These are phyloP conservation scores for Circaetus gallicus DNA, from an alignment of 2,113 vertebrate genomes.

Conservation along the genomic window DNA sequence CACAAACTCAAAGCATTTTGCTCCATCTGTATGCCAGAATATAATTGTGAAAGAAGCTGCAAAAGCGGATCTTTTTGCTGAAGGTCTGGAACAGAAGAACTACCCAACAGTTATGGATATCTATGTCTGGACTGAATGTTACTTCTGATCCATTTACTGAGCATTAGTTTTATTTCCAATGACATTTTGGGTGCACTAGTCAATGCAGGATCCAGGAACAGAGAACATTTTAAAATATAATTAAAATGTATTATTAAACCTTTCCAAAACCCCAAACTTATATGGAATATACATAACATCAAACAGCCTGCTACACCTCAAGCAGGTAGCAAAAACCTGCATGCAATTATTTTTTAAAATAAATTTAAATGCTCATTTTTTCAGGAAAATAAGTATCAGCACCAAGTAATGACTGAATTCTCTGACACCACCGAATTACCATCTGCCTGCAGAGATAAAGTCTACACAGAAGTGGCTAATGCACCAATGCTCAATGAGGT, in stretches of 20 bases:
- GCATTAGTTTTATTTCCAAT: background rate
- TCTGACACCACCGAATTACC: background rate
- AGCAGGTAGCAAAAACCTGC: background rate
- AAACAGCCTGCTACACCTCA: background rate
- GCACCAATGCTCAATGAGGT: background rate
- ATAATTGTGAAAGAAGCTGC: background rate
- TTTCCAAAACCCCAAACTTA: background rate
- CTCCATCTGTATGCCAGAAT: background rate
- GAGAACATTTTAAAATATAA: background rate
- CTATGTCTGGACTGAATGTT: background rate
- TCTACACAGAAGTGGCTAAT: background rate
- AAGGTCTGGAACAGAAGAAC: background rate
- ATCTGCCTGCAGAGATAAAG: conserved; percentile 16
- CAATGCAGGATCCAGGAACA: background rate
- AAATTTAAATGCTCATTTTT: background rate
- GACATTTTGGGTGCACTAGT: background rate
- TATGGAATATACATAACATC: background rate
- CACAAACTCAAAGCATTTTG: background rate
- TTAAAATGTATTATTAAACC: background rate
- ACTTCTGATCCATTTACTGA: background rate
- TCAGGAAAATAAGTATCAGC: background rate
- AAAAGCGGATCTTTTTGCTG: background rate
- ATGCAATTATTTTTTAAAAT: background rate
- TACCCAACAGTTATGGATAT: background rate
- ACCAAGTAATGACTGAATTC: background rate